Base-by-base conservation (phyloP, 2,888 invertebrate genomes). In the Tetranychus piercei region DNA sequence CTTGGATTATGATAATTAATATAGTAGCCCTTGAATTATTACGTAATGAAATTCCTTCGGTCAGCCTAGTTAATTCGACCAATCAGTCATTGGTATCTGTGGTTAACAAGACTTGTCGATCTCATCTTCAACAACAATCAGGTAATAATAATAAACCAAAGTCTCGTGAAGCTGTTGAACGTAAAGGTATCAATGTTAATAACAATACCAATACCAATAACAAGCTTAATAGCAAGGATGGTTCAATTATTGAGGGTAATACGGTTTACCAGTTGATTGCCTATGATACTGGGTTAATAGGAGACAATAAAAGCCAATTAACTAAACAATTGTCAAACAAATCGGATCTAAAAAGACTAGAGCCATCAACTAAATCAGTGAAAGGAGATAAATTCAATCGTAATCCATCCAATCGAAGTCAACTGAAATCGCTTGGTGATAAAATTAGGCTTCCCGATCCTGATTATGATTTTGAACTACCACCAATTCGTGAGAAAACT, bases 1-100 rank as follows among this genome's bases (percentile, higher is more conserved):
- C 94, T 80, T 97, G 96, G 96, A 90, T 96, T 80, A 88, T 95
- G 81, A 89, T 97, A 83, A 90, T 97, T 82, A 97, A 96, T 83
- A 90, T 97, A 77, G 92, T 94, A 79, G 97, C 97, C 80, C 88
- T 97, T 55, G 55, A 55, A 55, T 55, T 55, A 15, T 55, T 55
- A 55, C 55, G 55, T 15, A 55, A 15, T 55, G 55, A 55, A 55
- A 15, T 55, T 15, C 55, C 55, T 55, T 15, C 55, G 15, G 55
- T 55, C 15, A 55, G 15, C 15, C 15, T 55, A 15, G 55, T 55
- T 55, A 55, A 55, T 55, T 55, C 55, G 3, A 55, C 15, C 15
- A 55, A 55, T 55, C 55, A 55, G 15, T 55, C 55, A 55, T 15
- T 55, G 9, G 55, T 55, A 6, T 55, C 55, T 55, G 9, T 55